Conservation (phyloP, 2,888 invertebrate genomes). For the Gari tellinella region DNA sequence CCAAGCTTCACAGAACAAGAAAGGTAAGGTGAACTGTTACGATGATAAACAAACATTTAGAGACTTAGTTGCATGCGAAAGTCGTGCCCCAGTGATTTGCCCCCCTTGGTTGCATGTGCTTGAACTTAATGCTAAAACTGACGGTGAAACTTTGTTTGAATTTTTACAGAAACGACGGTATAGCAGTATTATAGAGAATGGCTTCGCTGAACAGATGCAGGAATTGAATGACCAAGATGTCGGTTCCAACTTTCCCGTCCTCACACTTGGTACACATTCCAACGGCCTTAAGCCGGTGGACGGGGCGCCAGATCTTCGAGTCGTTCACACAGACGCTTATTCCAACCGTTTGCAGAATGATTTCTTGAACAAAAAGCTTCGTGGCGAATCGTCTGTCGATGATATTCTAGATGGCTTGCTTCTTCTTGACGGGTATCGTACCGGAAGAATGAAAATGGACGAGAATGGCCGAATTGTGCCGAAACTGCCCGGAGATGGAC, state of each 20-base stretch:
- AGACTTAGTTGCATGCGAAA: too few species aligned
- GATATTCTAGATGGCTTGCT: constrained; percentile 72
- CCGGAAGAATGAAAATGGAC: constrained; percentile 48
- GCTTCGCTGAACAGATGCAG: constrained; percentile 58
- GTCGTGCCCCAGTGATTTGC: too few species aligned
- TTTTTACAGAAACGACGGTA: constrained; percentile 76
- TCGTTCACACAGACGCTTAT: constrained; percentile 54
- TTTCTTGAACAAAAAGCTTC: constrained; percentile 32
- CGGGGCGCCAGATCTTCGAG: constrained; percentile 48
- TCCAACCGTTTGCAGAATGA: constrained; percentile 30
- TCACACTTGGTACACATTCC: constrained; percentile 57
- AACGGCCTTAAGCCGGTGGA: constrained; percentile 28
- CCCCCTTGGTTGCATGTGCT: constrained; percentile 53
- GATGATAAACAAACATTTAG: too few species aligned
- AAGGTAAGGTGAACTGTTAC: constrained; percentile 47
- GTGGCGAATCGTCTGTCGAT: constrained; percentile 62
- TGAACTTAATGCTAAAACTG: constrained; percentile 56
- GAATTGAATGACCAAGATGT: constrained; percentile 49
- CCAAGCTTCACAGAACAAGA: constrained; percentile 51
- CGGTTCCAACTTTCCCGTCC: constrained; percentile 53
- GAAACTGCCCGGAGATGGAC: constrained; percentile 31
- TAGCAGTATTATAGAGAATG: constrained; percentile 63
- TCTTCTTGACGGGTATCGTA: constrained; percentile 56
- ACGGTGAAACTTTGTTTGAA: constrained; percentile 66
- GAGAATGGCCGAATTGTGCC: constrained; percentile 53